Conservation (phyloP, 1,140 invertebrate genomes). For the Lucilia sericata region DNA sequence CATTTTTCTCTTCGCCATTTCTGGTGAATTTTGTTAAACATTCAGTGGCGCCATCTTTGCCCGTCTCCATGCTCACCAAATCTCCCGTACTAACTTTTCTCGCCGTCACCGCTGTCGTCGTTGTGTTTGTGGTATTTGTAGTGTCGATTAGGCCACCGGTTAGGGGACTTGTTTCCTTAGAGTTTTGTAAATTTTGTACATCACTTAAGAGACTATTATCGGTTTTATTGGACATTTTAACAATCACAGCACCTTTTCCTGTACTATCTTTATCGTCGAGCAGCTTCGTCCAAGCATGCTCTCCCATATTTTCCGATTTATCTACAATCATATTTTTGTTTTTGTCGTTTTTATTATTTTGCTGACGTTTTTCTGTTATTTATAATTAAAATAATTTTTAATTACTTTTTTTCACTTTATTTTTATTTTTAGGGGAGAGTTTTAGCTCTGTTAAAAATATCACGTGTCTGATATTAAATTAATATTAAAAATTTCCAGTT, state of each 20-base stretch:
- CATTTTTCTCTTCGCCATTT: slow-evolving; percentile 40
- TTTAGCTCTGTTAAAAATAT: slow-evolving; percentile 6
- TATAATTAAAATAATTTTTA: not conserved
- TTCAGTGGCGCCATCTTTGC: slow-evolving; percentile 9
- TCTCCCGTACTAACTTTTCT: slow-evolving; percentile 7
- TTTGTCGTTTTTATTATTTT: slow-evolving; percentile 46
- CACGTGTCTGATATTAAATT: slow-evolving; percentile 30
- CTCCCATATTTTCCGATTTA: slow-evolving; percentile 56
- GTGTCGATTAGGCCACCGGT: slow-evolving; percentile 49
- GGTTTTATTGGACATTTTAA: slow-evolving; percentile 52
- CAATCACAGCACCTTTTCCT: slow-evolving; percentile 54
- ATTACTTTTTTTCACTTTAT: not conserved
- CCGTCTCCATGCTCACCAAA: not conserved
- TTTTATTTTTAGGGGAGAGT: not conserved
- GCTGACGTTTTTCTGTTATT: too few relatives aligned
- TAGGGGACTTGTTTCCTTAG: slow-evolving; percentile 46
- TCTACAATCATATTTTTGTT: slow-evolving; percentile 61
- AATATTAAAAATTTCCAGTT: slow-evolving; percentile 26
- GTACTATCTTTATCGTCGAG: slow-evolving; percentile 57
- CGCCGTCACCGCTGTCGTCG: not conserved
- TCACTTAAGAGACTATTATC: slow-evolving; percentile 32
- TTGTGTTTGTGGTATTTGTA: not conserved
- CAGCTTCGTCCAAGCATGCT: slow-evolving; percentile 64
- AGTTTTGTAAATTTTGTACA: slow-evolving; percentile 27
- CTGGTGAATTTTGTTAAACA: not conserved